Evolutionary conservation across 2,113 vertebrate genomes (phyloP).

Genomic region (Grallaria varia): DNA sequence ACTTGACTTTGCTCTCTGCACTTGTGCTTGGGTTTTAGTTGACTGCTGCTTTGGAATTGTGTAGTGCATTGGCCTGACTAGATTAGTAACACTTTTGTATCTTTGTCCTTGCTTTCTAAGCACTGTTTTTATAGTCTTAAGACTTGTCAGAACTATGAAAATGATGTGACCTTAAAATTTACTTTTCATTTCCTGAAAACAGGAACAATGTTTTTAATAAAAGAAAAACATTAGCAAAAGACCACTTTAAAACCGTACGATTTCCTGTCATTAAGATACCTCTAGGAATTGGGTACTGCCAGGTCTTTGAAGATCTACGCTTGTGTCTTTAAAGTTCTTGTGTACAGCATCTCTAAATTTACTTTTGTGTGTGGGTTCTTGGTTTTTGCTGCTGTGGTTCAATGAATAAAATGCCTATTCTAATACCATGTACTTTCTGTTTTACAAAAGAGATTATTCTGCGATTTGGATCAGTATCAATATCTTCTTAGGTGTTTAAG

Average conservation of each 20-base stretch:
- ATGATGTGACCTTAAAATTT: not conserved
- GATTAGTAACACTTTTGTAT: not conserved
- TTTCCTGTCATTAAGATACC: not conserved
- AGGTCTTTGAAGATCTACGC: not conserved
- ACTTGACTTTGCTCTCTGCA: not conserved
- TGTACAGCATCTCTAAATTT: not conserved
- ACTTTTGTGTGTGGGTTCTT: not conserved
- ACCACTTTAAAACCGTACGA: not conserved
- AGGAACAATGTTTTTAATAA: not conserved
- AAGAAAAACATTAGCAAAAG: not conserved
- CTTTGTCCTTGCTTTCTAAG: not conserved
- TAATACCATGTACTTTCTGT: not conserved
- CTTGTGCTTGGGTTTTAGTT: not conserved
- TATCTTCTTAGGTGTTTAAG: not conserved
- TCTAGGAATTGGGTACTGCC: not conserved
- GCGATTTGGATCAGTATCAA: rapidly evolving
- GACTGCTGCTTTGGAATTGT: not conserved
- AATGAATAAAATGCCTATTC: not conserved
- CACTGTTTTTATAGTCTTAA: not conserved
- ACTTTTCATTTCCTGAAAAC: slow-evolving; percentile 1
- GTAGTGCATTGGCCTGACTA: not conserved
- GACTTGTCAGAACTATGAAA: not conserved
- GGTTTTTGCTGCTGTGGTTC: not conserved
- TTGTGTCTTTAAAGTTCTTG: not conserved
- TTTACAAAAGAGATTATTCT: not conserved